Evolutionary conservation across 2,888 invertebrate genomes (phyloP).

Genomic region (Listrodromus nycthemerus): DNA sequence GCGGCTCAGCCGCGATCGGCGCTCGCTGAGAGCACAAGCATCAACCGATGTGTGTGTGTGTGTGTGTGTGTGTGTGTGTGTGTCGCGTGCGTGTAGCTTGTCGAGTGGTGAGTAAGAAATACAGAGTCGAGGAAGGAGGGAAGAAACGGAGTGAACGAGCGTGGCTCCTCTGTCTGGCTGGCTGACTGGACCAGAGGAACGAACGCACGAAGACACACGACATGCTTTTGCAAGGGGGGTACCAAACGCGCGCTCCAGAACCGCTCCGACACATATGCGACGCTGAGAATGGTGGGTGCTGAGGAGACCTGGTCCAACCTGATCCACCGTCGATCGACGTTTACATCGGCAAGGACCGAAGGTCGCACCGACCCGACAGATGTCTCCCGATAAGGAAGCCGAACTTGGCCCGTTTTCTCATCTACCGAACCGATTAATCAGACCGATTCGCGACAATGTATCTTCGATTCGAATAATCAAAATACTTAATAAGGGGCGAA

Average conservation of each 20-base stretch:
- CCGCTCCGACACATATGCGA: constrained; percentile 21
- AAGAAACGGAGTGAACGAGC: constrained; percentile 56
- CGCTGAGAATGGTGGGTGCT: constrained; percentile 11
- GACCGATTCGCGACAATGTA: background rate
- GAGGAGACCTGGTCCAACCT: constrained; percentile 53
- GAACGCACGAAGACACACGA: constrained; percentile 46
- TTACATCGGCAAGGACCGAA: constrained; percentile 69
- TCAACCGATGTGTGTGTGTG: constrained; percentile 11
- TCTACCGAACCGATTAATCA: constrained; percentile 7
- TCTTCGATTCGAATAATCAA: background rate
- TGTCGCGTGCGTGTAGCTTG: constrained; percentile 24
- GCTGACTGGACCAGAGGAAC: constrained; percentile 19
- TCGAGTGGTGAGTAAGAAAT: constrained; percentile 33
- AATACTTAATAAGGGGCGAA: background rate
- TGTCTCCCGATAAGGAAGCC: constrained; percentile 67
- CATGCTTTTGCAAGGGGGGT: constrained; percentile 28
- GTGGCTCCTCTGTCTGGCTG: constrained; percentile 24
- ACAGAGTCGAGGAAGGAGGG: constrained; percentile 55
- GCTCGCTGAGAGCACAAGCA: constrained; percentile 11
- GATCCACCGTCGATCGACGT: constrained; percentile 70
- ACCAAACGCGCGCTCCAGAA: constrained; percentile 30
- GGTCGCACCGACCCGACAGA: constrained; percentile 67
- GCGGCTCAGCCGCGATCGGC: constrained; percentile 31
- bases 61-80: constrained; percentile 13
- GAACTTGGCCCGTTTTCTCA: constrained; percentile 32